Evolutionary conservation across 2,113 vertebrate genomes (phyloP), one percentile per base, ranked within the genome.

Genomic region (Etheostoma cragini): DNA sequence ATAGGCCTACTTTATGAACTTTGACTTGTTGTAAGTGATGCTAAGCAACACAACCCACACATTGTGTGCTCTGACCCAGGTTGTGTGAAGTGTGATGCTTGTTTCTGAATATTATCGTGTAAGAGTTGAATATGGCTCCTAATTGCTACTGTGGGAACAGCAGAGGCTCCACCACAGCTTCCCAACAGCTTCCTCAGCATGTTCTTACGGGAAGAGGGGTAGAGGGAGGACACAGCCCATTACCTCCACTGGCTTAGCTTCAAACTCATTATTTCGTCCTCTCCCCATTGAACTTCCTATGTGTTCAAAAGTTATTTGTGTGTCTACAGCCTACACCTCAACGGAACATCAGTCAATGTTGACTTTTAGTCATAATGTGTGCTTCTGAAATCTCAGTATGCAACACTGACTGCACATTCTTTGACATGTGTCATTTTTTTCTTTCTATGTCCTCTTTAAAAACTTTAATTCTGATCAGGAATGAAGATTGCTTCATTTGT

Each of bases 101-200:
- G 74, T 72, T 86, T 86, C 30, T 86, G 54, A 84, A 88, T 72
- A 76, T 80, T 78, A 42, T 10, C 2, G 38, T 11, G 61, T 73
- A 78, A 85, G 24, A 79, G 78, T 78, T 63, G 30, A 77, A 86
- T 84, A 66, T 82, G 84, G 62, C 47, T 68, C 68, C 84, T 90
- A 89, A 89, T 92, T 89, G 84, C 88, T 83, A 84, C 86, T 85
- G 83, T 82, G 76, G 52, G 47, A 42, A 64, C 72, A 87, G 72
- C 66, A 72, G 65, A 81, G 87, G 63, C 77, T 58, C 50, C 47
- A 35, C 87, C 84, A 64, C 86, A 76, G 81, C 30, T 30, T 30
- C 30, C 30, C 30, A 93, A 84, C 82, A 17, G 81, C 89, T 77
- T 84, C 58, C 84, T 88, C 87, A 91, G 90, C 88, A 87, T 68